Conservation (phyloP, 2,797 vertebrate genomes). For the Eidolon dupreanum region DNA sequence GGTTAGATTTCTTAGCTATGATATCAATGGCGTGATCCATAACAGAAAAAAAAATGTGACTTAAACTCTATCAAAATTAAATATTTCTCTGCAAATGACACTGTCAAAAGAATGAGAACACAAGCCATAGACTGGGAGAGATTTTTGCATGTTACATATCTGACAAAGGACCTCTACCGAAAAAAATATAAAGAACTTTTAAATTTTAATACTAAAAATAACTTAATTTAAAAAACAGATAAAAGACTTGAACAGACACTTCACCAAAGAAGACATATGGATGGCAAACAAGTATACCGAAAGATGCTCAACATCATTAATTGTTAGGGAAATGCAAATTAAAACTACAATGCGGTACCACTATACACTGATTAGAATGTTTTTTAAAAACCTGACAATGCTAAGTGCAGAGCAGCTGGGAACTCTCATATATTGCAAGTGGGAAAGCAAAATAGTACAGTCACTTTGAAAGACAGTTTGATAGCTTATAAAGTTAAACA, state of each 20-base stretch:
- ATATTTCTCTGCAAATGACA: neutral
- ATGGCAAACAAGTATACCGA: neutral
- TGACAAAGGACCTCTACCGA: neutral
- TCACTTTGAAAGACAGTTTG: neutral
- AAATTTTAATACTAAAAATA: slow-evolving; percentile 32
- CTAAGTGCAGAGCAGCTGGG: neutral
- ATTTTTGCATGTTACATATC: neutral
- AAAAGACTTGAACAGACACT: slow-evolving; percentile 18
- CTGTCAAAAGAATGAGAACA: neutral
- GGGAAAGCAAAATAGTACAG: neutral
- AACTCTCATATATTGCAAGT: neutral
- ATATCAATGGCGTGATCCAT: neutral
- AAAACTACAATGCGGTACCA: neutral
- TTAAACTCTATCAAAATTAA: neutral
- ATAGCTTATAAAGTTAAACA: neutral
- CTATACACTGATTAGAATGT: neutral
- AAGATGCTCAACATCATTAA: neutral
- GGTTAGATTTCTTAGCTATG: neutral
- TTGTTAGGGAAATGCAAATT: slow-evolving; percentile 16
- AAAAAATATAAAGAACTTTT: neutral
- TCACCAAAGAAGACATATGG: neutral
- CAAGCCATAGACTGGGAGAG: neutral
- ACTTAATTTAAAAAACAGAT: neutral
- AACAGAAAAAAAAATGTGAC: neutral
- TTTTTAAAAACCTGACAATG: neutral